A percentile compares a stretch with the other conserved stretches of the same genome.
phyloP scores from a whole-genome alignment of 2,888 invertebrate genomes.

The Stictocephala bisonia region DNA sequence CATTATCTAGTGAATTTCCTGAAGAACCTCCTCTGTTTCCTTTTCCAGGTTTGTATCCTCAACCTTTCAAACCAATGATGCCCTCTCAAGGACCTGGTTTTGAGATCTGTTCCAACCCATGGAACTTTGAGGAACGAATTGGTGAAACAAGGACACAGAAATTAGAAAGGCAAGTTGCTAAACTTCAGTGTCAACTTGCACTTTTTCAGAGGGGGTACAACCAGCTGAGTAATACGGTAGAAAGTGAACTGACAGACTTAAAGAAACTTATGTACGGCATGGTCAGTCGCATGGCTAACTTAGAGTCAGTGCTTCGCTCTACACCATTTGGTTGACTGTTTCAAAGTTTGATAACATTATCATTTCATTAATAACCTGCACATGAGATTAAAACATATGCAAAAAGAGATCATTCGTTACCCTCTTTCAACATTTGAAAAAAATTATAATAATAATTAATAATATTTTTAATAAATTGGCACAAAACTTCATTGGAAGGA shows the following conservation, averaged over 20 bases:
- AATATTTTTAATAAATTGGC: too few relatives aligned
- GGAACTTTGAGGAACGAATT: conserved; percentile 22
- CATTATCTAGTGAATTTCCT: conserved; percentile 26
- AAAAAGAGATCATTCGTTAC: too few relatives aligned
- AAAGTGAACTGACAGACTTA: conserved; percentile 16
- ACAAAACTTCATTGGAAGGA: too few relatives aligned
- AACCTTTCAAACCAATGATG: conserved; percentile 33
- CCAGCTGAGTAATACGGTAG: conserved; percentile 18
- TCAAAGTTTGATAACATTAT: too few relatives aligned
- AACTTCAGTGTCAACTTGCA: conserved; percentile 28
- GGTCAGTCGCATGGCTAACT: conserved; percentile 17
- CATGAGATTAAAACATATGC: too few relatives aligned
- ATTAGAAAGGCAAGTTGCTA: conserved; percentile 27
- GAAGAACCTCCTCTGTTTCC: conserved; percentile 35
- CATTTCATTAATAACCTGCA: too few relatives aligned
- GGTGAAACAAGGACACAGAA: conserved; percentile 20
- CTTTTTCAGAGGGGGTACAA: not conserved
- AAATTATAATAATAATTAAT: too few relatives aligned
- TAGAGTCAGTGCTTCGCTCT: conserved; percentile 10
- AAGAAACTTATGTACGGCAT: conserved; percentile 34
- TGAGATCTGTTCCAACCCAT: conserved; percentile 40
- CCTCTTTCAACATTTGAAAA: too few relatives aligned
- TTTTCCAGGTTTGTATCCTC: conserved; percentile 24
- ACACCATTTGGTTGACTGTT: conserved; percentile 20
- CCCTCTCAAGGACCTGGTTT: conserved; percentile 8